These are phyloP conservation scores for Chrysolina haemoptera DNA, from an alignment of 2,888 invertebrate species.

Conservation along the genomic window DNA sequence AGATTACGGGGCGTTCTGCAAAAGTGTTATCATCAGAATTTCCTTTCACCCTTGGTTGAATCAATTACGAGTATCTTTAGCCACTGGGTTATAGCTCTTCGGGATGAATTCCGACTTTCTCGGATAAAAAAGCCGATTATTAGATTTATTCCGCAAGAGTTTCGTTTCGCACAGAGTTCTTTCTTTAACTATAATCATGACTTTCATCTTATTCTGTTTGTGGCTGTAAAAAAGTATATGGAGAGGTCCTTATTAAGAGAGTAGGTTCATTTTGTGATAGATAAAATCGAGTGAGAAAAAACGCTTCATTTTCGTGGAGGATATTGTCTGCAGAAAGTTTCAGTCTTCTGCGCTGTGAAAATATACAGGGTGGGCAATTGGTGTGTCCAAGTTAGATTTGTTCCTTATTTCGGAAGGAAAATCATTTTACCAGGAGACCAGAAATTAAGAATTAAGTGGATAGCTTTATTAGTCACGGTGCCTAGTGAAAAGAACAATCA, in stretches of 20 bases:
- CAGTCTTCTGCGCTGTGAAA: no score
- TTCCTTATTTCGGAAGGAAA: no score
- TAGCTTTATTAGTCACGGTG: no score
- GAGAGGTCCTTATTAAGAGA: no score
- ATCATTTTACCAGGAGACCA: no score
- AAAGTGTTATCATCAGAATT: constrained; percentile 37
- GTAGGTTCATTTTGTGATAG: no score
- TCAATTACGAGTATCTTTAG: constrained; percentile 27
- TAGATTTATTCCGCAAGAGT: background rate
- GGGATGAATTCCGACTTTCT: background rate
- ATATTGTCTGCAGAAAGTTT: no score
- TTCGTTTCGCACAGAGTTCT: background rate
- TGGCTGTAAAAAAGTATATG: background rate
- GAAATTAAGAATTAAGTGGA: no score
- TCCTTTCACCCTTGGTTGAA: constrained; percentile 38
- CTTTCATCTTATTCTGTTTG: background rate
- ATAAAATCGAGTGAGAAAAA: no score
- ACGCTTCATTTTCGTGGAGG: background rate
- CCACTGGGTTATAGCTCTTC: constrained; percentile 5
- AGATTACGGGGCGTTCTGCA: constrained; percentile 30
- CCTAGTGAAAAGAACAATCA: no score
- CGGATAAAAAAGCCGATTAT: constrained; percentile 4
- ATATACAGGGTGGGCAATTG: no score
- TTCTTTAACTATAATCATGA: background rate
- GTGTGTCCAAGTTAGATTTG: no score